A percentile compares a stretch with the other conserved stretches of the same genome.
These are phyloP conservation scores for Acanthosepion pharaonis DNA, from an alignment of 2,888 invertebrate genomes.

Conservation along the genomic window DNA sequence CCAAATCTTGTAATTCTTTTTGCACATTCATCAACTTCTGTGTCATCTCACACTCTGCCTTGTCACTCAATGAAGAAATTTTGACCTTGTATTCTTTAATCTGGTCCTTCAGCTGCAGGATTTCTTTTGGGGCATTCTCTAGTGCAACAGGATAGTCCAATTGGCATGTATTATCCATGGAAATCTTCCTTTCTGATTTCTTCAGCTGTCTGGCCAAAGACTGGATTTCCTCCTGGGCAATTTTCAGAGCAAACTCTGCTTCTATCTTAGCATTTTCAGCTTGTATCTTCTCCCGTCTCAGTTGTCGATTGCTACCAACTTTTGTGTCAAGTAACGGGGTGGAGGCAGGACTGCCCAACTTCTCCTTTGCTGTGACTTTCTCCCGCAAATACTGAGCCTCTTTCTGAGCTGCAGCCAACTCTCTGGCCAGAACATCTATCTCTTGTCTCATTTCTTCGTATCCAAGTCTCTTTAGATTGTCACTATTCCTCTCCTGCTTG, in stretches of 20 bases:
- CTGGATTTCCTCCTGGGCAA: slow-evolving; percentile 54
- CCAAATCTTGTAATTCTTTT: slow-evolving; percentile 50
- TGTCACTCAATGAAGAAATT: not conserved
- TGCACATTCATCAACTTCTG: not conserved
- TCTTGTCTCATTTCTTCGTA: not conserved
- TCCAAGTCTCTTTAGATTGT: not conserved
- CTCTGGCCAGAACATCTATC: not conserved
- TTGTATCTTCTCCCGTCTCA: slow-evolving; percentile 52
- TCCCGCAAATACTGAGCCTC: not conserved
- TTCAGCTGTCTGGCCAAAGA: not conserved
- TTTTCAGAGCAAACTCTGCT: slow-evolving; percentile 57
- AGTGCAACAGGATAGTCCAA: not conserved
- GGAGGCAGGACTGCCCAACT: not conserved
- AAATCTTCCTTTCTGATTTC: not conserved
- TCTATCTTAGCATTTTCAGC: slow-evolving; percentile 55
- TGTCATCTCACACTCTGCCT: not conserved
- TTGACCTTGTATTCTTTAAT: not conserved
- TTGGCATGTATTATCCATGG: not conserved
- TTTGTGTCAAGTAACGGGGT: not conserved
- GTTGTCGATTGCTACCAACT: slow-evolving; percentile 43
- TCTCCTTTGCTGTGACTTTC: not conserved
- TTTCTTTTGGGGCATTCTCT: not conserved
- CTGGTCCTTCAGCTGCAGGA: not conserved
- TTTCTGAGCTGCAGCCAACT: not conserved
- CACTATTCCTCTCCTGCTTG: not conserved